These are phyloP conservation scores for Aporrectodea caliginosa DNA, from an alignment of 1,140 invertebrate genomes.

Conservation along the genomic window DNA sequence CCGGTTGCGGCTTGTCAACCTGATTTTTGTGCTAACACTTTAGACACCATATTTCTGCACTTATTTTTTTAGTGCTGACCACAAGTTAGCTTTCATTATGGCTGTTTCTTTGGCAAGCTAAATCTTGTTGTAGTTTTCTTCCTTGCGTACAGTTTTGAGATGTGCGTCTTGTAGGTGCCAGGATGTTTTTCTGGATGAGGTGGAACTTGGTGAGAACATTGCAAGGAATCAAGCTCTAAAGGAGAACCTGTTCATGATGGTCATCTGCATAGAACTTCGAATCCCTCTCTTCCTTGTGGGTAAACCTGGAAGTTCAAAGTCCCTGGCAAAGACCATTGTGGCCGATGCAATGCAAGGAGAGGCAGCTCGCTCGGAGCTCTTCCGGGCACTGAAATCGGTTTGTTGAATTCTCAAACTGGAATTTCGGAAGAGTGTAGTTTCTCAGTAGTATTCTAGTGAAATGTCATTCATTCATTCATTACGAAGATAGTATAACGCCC, in stretches of 20 bases:
- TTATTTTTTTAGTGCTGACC: too few species aligned
- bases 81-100: too few species aligned
- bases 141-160: too few species aligned
- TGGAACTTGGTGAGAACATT: conserved; percentile 43
- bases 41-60: too few species aligned
- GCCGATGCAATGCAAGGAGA: conserved; percentile 47
- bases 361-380: conserved; percentile 37
- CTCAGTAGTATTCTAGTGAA: too few species aligned
- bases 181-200: conserved; percentile 43
- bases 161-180: conserved; percentile 45
- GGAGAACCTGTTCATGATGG: conserved; percentile 52
- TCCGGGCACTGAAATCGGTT: conserved; percentile 43
- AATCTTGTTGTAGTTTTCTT: too few species aligned
- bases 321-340: conserved; percentile 47
- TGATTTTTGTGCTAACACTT: too few species aligned
- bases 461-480: too few species aligned
- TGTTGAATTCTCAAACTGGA: background rate
- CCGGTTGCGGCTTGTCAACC: too few species aligned
- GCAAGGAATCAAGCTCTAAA: conserved; percentile 48
- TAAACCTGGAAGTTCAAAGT: conserved; percentile 52
- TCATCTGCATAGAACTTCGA: conserved; percentile 45
- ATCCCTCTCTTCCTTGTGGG: conserved; percentile 51
- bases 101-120: too few species aligned
- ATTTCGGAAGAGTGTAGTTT: too few species aligned
- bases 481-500: too few species aligned